Evolutionary conservation across 30 jellyfish, hydroid and myxozoan genomes (phyloP).

Genomic region (Morbakka virulenta): DNA sequence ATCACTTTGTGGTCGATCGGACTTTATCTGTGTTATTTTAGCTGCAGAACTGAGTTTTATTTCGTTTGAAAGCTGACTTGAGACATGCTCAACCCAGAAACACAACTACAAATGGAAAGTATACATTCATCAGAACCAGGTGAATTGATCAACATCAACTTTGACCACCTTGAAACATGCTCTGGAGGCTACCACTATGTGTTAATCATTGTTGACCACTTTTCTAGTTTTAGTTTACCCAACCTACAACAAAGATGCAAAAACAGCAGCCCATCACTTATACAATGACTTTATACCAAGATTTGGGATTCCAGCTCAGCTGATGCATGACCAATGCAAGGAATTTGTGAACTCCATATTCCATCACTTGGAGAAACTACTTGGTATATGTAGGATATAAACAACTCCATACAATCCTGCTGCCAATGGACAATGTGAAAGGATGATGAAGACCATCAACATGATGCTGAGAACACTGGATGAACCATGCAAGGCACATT

Average conservation of each 20-base stretch:
- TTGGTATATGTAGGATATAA: slow-evolving; percentile 1
- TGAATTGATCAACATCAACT: slow-evolving; percentile 23
- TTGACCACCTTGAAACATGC: slow-evolving; percentile 25
- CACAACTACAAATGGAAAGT: too few relatives aligned
- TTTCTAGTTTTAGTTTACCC: slow-evolving; percentile 40
- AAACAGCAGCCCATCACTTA: slow-evolving; percentile 27
- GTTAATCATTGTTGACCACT: slow-evolving; percentile 55
- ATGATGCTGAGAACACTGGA: slow-evolving; percentile 22
- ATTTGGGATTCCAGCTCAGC: slow-evolving; percentile 16
- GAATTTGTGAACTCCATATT: slow-evolving; percentile 10
- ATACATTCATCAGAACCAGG: slow-evolving; percentile 7
- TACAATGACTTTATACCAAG: slow-evolving; percentile 11
- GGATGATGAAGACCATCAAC: slow-evolving; percentile 13
- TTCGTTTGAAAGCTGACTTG: too few relatives aligned
- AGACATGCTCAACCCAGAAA: too few relatives aligned
- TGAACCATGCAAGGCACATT: slow-evolving; percentile 13
- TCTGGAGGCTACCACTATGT: slow-evolving; percentile 53
- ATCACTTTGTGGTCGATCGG: too few relatives aligned
- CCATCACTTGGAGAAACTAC: not conserved
- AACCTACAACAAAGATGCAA: slow-evolving; percentile 40
- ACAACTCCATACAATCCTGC: slow-evolving; percentile 36
- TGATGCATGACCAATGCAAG: slow-evolving; percentile 19
- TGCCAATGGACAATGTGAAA: slow-evolving; percentile 32
- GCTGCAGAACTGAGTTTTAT: too few relatives aligned
- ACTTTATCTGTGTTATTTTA: too few relatives aligned